These are phyloP conservation scores for Phylloscopus whistleri DNA, from an alignment of 2,113 vertebrate species.

Conservation along the genomic window DNA sequence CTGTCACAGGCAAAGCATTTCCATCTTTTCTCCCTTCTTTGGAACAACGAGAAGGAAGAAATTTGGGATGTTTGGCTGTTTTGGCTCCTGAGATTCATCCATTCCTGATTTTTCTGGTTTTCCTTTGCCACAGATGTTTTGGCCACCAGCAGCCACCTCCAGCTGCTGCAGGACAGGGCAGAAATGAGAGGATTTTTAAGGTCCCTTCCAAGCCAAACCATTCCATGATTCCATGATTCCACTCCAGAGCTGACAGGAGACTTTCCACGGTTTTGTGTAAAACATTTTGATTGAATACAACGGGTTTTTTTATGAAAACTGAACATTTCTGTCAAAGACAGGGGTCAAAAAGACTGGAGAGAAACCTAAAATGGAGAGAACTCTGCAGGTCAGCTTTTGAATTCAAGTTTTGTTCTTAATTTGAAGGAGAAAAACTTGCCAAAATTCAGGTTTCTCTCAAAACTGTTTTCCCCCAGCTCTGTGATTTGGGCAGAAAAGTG, in stretches of 20 bases:
- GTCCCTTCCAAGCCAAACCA: neutral
- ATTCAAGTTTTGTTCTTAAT: neutral
- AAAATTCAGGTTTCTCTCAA: neutral
- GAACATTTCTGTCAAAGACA: neutral
- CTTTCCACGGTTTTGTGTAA: neutral
- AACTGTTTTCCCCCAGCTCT: fast-evolving
- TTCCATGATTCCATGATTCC: neutral
- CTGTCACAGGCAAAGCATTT: neutral
- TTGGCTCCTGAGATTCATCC: neutral
- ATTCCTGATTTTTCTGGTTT: neutral
- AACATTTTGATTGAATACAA: neutral
- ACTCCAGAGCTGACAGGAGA: neutral
- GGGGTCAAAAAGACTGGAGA: neutral
- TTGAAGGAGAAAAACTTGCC: neutral
- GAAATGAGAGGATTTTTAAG: neutral
- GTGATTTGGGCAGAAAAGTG: neutral
- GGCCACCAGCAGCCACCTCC: neutral
- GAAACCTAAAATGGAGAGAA: neutral
- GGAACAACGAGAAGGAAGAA: neutral
- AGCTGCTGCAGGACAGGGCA: neutral
- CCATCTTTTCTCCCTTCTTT: neutral
- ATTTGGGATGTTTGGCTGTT: neutral
- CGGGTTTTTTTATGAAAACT: neutral
- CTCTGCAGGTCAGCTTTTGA: neutral
- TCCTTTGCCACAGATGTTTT: neutral